A percentile compares a stretch with the other conserved stretches of the same genome.
phyloP scores from a whole-genome alignment of 2,797 vertebrate species.

The Sebastes variabilis region DNA sequence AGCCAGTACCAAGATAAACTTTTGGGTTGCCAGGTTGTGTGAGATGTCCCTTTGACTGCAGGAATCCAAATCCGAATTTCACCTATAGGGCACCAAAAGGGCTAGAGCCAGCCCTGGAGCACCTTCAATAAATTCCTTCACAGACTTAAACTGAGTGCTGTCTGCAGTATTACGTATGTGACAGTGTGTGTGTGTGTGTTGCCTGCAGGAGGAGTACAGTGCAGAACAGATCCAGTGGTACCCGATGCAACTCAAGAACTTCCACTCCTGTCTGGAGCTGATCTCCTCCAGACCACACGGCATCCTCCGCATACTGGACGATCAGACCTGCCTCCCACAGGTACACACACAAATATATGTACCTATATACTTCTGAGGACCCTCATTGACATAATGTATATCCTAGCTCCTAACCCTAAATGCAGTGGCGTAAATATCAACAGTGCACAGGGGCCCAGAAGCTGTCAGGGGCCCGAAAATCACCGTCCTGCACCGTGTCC shows the following conservation, averaged over 20 bases:
- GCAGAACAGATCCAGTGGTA: conserved; percentile 87
- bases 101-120: no score
- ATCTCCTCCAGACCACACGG: conserved; percentile 87
- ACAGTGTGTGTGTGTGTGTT: background rate
- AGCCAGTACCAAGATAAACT: background rate
- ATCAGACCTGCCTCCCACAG: conserved; percentile 91
- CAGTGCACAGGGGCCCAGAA: rapidly evolving
- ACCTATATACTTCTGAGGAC: no score
- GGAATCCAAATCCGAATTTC: no score
- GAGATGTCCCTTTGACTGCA: background rate
- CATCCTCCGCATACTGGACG: conserved; percentile 89
- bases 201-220: conserved; percentile 87
- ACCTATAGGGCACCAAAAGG: no score
- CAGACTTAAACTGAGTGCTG: background rate
- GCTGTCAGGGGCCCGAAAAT: no score
- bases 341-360: conserved; percentile 59
- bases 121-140: no score
- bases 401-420: no score
- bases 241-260: conserved; percentile 76
- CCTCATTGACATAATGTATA: no score
- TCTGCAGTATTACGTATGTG: background rate
- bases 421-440: no score
- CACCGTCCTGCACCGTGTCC: no score
- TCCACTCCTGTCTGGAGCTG: conserved; percentile 86
- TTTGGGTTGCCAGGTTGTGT: background rate